These are phyloP conservation scores for Xenopus petersii DNA, from an alignment of 2,797 vertebrate genomes.

Conservation along the genomic window DNA sequence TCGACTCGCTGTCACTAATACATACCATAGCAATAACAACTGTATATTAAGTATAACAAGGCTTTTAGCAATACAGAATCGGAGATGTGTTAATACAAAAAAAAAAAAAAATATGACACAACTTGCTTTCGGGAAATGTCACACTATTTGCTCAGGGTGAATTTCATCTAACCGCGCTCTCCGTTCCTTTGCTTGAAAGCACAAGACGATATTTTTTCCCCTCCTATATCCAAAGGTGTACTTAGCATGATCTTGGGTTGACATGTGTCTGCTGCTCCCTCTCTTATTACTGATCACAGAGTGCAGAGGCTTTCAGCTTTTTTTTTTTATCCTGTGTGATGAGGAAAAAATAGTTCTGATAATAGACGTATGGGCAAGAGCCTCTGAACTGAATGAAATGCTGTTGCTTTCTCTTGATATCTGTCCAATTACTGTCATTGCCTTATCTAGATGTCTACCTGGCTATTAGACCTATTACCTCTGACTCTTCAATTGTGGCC, in stretches of 20 bases:
- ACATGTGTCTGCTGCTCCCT: constrained; percentile 47
- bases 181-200: constrained; percentile 49
- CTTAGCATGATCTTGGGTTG: constrained; percentile 50
- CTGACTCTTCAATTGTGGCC: constrained; percentile 54
- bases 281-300: constrained; percentile 50
- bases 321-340: constrained; percentile 48
- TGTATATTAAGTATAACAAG: not conserved
- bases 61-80: constrained; percentile 4
- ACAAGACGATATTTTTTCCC: constrained; percentile 45
- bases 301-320: constrained; percentile 49
- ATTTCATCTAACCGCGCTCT: constrained; percentile 45
- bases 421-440: constrained; percentile 68
- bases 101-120: constrained; percentile 32
- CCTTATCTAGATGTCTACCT: constrained; percentile 58
- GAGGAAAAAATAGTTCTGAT: constrained; percentile 49
- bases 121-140: constrained; percentile 38
- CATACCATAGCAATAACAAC: not conserved
- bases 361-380: constrained; percentile 53
- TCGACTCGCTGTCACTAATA: not conserved
- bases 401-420: constrained; percentile 59
- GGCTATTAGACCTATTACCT: constrained; percentile 62
- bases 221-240: constrained; percentile 49
- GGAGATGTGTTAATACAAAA: constrained; percentile 28
- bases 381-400: constrained; percentile 58
- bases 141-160: constrained; percentile 38